Evolutionary conservation across 2,888 invertebrate species (phyloP).

Genomic region (Agonopterix arenella): DNA sequence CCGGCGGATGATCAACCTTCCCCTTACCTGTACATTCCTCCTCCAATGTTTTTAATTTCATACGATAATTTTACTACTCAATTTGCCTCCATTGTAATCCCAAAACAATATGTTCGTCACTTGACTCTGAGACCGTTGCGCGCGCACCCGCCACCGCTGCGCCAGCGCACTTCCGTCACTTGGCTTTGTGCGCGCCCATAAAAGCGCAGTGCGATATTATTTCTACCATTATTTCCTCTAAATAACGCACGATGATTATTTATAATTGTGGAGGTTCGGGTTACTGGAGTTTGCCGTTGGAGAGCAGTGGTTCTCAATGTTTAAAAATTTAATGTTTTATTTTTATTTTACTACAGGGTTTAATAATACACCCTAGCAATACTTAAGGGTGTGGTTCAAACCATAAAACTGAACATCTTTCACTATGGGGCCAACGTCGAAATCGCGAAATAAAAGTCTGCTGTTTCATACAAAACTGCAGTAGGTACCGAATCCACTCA

Average conservation of each 20-base stretch:
- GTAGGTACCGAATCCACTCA: too few relatives aligned
- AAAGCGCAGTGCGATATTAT: conserved; percentile 66
- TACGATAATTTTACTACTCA: background rate
- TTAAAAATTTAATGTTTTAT: too few relatives aligned
- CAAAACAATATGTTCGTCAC: background rate
- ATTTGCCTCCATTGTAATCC: background rate
- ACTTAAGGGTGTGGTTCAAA: too few relatives aligned
- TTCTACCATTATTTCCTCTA: conserved; percentile 44
- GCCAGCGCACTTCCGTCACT: conserved; percentile 27
- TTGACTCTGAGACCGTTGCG: conserved; percentile 27
- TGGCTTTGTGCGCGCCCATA: conserved; percentile 35
- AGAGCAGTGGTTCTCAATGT: conserved; percentile 16
- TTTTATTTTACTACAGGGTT: too few relatives aligned
- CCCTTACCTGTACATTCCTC: too few relatives aligned
- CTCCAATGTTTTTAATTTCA: too few relatives aligned
- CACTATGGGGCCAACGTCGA: too few relatives aligned
- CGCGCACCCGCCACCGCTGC: conserved; percentile 33
- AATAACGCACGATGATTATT: conserved; percentile 44
- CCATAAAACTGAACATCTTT: too few relatives aligned
- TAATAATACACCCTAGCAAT: too few relatives aligned
- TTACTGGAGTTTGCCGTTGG: conserved; percentile 28
- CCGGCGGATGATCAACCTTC: too few relatives aligned
- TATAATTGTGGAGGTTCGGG: conserved; percentile 42
- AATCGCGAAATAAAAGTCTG: too few relatives aligned
- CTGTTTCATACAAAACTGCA: too few relatives aligned